Evolutionary conservation across 2,113 vertebrate species (phyloP), one percentile per base, ranked within the genome.

Genomic region (Poicephalus gulielmi): DNA sequence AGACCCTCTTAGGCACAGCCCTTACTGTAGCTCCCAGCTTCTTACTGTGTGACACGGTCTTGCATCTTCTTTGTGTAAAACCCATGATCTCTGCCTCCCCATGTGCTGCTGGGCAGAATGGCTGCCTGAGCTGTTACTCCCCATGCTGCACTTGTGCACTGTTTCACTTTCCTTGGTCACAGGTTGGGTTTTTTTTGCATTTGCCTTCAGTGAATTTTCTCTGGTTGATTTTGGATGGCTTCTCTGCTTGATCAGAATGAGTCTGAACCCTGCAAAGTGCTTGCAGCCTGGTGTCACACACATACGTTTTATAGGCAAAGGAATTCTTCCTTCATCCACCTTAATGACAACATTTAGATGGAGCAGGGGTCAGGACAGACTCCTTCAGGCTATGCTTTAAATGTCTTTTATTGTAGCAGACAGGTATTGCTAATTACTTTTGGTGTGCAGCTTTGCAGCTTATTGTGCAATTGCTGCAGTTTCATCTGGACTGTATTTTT

Each of bases 401-500:
- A 52, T 23, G 23, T 7, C 31, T 87, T 88, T 90, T 91, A 27
- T n/a, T 67, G 8, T 69, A 83, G 44, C 44, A 90, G 41, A 28
- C 74, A 93, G 64, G 31, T 90, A 44, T 67, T 91, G 31, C 63
- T 79, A 49, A 85, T 86, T 91, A 43, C 41, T 82, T 90, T 69
- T 86, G 55, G n/a, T 85, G 67, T 37, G 44, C 57, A 69, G 77
- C 70, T 82, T 49, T 68, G 52, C 7, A 6, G 71, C 47, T 37
- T 12, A 4, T 96, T 95, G 78, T 87, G 90, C 90, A 95, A 95
- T 59, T 66, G 57, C 70, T 7, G 2, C 7, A 2, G 49, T 80
- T 95, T 89, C 77, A 94, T 50, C 69, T 76, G 64, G 81, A 47
- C 30, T 2, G 0, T 82, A 47, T 95, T 96, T 95, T 92, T 87